Evolutionary conservation across 1,140 invertebrate genomes (phyloP), one percentile per base, ranked within the genome.

Genomic region (Drosophila subobscura): DNA sequence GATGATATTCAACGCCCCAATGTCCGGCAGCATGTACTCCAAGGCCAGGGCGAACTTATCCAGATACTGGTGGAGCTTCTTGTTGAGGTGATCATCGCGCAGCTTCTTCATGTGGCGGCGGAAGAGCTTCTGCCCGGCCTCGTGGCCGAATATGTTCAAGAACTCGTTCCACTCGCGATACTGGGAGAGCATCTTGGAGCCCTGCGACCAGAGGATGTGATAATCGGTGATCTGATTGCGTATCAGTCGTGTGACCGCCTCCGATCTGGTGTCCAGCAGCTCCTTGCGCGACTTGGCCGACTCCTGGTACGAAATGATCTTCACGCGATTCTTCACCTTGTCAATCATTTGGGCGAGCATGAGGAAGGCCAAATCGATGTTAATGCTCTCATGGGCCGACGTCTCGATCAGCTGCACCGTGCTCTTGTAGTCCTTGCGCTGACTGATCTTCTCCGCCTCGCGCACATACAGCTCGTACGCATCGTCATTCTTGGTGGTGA

Each of bases 401-500:
- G 98, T 98, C 93, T 99, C 98, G 37, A 99, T 95, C 45, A 99
- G 92, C 0, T 96, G 95, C 76, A 99, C 97, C 70, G 94, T 93
- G 61, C 95, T 95, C 91, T 97, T 98, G 89, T 97, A 98, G 92
- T 99, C 98, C 92, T 98, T 98, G 25, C 97, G 93, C 86, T 95
- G 95, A 1, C 98, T 93, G 45, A 99, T 92, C 86, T 96, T 96
- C 85, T 99, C 97, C 0, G 96, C 97, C 92, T 99, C 98, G 47
- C 96, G 94, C 0, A 98, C 94, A 71, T 96, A 98, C 45, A 95
- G 93, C 79, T 98, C 97, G 91, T 96, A 96, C 0, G 96, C 95
- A 91, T 98, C 97, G 91, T 99, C 98, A 91, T 98, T 98, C 93
- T 99, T 99, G 2, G 98, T 98, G 2, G 98, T 98, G 1, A 97